Percentiles rank a stretch among this genome's conserved stretches.
These are phyloP conservation scores for Himantopus leucocephalus DNA, from an alignment of 2,113 vertebrate genomes.

Conservation along the genomic window DNA sequence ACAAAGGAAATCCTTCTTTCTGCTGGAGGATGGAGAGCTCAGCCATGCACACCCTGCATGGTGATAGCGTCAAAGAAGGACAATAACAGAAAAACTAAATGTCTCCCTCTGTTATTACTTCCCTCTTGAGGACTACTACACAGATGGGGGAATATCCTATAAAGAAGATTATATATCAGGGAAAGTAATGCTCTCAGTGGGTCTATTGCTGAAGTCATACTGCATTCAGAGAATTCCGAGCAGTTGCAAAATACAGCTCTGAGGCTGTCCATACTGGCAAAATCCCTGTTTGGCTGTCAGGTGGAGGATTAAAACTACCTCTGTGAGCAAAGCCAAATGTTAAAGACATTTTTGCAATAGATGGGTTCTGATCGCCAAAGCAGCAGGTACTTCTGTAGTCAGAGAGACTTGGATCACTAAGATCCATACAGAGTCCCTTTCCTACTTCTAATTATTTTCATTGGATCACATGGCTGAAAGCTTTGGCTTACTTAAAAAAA, in stretches of 20 bases:
- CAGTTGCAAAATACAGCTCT: background rate
- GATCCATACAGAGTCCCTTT: background rate
- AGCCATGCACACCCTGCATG: rapidly evolving
- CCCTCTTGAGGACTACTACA: background rate
- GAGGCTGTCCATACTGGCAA: background rate
- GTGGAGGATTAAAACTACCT: background rate
- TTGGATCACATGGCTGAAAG: background rate
- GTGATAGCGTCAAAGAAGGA: background rate
- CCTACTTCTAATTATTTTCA: background rate
- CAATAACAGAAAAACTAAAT: background rate
- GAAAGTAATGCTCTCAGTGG: background rate
- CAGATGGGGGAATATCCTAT: background rate
- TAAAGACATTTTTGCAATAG: background rate
- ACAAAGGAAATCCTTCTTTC: background rate
- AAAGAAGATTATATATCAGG: background rate
- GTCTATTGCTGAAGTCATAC: background rate
- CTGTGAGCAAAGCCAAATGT: background rate
- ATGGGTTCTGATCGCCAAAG: background rate
- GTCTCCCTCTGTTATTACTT: background rate
- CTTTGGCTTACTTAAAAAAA: background rate
- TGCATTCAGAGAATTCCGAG: background rate
- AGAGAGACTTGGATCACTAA: background rate
- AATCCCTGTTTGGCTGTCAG: background rate
- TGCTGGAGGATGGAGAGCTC: background rate
- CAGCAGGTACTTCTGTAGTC: background rate